A percentile compares a stretch with the other conserved stretches of the same genome.
These are phyloP conservation scores for Anastrepha obliqua DNA, from an alignment of 1,140 invertebrate genomes.

Conservation along the genomic window DNA sequence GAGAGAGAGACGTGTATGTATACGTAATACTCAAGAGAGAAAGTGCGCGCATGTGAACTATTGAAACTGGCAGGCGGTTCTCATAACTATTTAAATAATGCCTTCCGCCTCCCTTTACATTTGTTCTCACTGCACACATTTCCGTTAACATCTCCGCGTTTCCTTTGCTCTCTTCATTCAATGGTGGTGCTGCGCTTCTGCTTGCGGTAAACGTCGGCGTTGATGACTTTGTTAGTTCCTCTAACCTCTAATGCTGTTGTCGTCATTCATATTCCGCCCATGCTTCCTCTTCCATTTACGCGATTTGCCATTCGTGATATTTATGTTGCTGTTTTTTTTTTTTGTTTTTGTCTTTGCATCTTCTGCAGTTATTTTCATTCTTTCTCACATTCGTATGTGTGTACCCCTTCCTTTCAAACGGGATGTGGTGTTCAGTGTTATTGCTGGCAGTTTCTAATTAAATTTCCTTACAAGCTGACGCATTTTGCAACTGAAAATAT, in stretches of 20 bases:
- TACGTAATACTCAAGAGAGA: neutral
- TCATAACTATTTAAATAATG: slow-evolving; percentile 19
- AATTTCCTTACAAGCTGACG: neutral
- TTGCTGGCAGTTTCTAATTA: neutral
- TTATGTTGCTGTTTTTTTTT: neutral
- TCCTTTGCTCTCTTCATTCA: neutral
- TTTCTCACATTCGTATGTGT: neutral
- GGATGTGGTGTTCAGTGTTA: neutral
- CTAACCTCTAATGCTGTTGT: neutral
- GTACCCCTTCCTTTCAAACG: neutral
- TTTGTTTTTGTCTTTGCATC: neutral
- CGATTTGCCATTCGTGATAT: neutral
- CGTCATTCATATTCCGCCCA: neutral
- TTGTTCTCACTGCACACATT: neutral
- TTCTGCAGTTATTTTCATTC: neutral
- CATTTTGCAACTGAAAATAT: slow-evolving; percentile 14
- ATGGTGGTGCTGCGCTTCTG: neutral
- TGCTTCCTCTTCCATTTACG: neutral
- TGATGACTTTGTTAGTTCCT: neutral
- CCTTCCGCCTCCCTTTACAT: neutral
- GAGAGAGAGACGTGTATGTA: neutral
- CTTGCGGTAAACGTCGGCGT: neutral
- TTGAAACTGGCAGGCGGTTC: neutral
- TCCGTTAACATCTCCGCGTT: neutral
- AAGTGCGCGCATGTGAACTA: neutral